Evolutionary conservation across 64 coral and sea anemone genomes (phyloP).

Genomic region (Acropora yongei): DNA sequence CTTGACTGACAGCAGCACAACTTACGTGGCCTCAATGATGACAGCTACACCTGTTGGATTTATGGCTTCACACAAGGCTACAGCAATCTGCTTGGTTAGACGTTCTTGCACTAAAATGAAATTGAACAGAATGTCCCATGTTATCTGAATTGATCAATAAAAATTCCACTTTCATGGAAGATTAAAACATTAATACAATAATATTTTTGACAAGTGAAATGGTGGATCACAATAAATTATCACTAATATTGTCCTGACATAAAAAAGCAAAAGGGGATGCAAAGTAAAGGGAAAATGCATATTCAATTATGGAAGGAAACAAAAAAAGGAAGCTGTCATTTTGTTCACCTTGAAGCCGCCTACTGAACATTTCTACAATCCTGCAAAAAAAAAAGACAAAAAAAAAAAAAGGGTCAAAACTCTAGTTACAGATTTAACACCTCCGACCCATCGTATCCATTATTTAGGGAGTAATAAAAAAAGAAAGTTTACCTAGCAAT

Average conservation of each 20-base stretch:
- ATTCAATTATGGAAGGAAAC: background rate
- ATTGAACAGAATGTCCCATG: background rate
- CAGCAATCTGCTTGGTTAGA: conserved; percentile 95
- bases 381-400: conserved; percentile 53
- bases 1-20: background rate
- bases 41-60: conserved; percentile 92
- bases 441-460: background rate
- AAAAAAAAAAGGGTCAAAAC: background rate
- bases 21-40: conserved; percentile 92
- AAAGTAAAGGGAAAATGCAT: no score
- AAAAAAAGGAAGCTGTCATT: background rate
- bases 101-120: conserved; percentile 91
- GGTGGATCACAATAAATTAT: no score
- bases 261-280: no score
- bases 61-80: conserved; percentile 83
- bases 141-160: background rate
- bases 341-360: conserved; percentile 88
- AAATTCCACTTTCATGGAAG: background rate
- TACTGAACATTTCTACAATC: conserved; percentile 96
- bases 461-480: background rate
- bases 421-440: background rate
- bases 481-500: conserved; percentile 79
- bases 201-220: no score
- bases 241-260: no score
- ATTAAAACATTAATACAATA: background rate